phyloP scores from a whole-genome alignment of 2,888 invertebrate genomes.

The Chrysolina americana region DNA sequence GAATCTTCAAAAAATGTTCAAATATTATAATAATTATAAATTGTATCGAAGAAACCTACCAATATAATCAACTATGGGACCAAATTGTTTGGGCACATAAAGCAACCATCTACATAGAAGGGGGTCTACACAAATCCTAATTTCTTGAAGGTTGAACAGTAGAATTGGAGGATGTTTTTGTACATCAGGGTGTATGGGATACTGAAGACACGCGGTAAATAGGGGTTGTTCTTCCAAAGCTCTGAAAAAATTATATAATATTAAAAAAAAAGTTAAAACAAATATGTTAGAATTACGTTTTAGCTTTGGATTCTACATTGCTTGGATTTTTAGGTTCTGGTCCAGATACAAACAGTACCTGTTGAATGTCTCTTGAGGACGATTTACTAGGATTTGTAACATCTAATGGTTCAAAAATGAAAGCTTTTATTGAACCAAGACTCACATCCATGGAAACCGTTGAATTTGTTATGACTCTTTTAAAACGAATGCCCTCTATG shows the following conservation, averaged over 20 bases:
- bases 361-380: constrained; percentile 64
- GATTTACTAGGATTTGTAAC: constrained; percentile 27
- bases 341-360: constrained; percentile 73
- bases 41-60: constrained; percentile 40
- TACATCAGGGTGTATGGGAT: constrained; percentile 66
- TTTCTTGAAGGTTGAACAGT: constrained; percentile 71
- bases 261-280: not conserved
- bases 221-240: constrained; percentile 63
- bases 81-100: constrained; percentile 68
- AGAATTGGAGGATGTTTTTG: constrained; percentile 71
- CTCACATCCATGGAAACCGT: constrained; percentile 67
- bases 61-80: constrained; percentile 39
- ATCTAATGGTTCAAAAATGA: constrained; percentile 69
- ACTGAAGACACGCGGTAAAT: constrained; percentile 68
- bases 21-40: not conserved
- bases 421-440: constrained; percentile 70
- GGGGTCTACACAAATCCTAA: constrained; percentile 75
- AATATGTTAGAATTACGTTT: constrained; percentile 9
- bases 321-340: constrained; percentile 66
- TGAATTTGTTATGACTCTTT: constrained; percentile 63
- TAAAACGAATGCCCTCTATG: constrained; percentile 72
- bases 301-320: constrained; percentile 2
- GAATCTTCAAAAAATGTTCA: constrained; percentile 30
- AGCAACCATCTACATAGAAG: constrained; percentile 78
- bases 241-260: constrained; percentile 32